Evolutionary conservation across 2,113 vertebrate species (phyloP).

Genomic region (human (Homo sapiens)): DNA sequence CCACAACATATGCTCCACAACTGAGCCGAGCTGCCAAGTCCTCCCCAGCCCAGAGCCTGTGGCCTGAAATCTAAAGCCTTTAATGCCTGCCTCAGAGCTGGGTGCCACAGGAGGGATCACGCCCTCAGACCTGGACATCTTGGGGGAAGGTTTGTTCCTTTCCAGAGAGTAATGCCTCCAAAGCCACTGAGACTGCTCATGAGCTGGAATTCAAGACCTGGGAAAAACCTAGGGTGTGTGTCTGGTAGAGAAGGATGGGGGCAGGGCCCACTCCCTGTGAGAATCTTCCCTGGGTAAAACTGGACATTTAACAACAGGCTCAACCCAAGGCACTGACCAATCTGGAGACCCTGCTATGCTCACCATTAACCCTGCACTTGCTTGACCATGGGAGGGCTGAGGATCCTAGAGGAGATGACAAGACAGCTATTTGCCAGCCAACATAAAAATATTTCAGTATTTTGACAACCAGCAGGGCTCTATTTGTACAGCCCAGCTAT

Average conservation of each 20-base stretch:
- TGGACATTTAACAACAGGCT: background rate
- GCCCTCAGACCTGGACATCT: background rate
- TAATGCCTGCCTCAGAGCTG: background rate
- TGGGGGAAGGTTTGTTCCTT: background rate
- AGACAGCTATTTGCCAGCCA: background rate
- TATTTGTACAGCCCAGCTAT: background rate
- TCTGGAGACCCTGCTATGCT: background rate
- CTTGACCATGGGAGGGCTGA: background rate
- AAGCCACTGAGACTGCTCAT: background rate
- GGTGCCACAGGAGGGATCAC: background rate
- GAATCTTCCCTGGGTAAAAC: background rate
- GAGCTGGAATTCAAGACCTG: background rate
- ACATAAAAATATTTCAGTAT: background rate
- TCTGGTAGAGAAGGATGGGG: background rate
- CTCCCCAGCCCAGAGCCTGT: background rate
- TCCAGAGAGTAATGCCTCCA: background rate
- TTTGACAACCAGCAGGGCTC: background rate
- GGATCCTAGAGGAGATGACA: background rate
- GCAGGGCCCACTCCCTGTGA: background rate
- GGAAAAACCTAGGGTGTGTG: background rate
- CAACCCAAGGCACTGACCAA: background rate
- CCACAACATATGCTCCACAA: fast-evolving
- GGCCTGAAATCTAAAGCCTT: constrained; percentile 2
- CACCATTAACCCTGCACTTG: background rate
- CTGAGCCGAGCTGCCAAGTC: background rate